phyloP scores from a whole-genome alignment of 30 jellyfish, hydroid and myxozoan genomes.

The Cassiopea xamachana region DNA sequence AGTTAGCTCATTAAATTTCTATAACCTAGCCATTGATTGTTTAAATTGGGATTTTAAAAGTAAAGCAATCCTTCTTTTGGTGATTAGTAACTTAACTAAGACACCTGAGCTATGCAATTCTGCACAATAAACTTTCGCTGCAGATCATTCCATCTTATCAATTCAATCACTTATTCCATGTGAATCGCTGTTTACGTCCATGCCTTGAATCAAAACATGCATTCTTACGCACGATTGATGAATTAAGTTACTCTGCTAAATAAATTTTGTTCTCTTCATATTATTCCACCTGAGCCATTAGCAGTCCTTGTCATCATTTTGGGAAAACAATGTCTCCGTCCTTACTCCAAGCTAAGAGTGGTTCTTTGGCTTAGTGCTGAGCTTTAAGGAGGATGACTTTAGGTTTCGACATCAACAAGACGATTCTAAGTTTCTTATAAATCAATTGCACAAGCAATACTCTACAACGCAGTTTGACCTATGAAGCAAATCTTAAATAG shows the following conservation, averaged over 20 bases:
- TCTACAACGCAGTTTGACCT: too few relatives aligned
- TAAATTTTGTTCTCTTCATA: not conserved
- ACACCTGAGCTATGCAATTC: slow-evolving; percentile 21
- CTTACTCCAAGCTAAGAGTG: not conserved
- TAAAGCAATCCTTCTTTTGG: not conserved
- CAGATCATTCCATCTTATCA: not conserved
- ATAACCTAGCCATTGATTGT: slow-evolving; percentile 1
- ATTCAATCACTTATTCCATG: slow-evolving; percentile 33
- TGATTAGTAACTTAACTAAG: not conserved
- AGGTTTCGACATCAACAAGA: too few relatives aligned
- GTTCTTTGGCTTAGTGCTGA: not conserved
- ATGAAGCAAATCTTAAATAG: too few relatives aligned
- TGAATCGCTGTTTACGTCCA: not conserved
- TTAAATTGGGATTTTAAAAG: not conserved
- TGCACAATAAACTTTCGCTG: not conserved
- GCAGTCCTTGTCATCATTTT: not conserved
- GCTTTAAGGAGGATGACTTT: too few relatives aligned
- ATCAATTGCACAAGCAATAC: too few relatives aligned
- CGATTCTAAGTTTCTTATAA: too few relatives aligned
- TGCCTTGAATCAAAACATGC: not conserved
- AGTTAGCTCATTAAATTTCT: not conserved
- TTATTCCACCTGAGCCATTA: not conserved
- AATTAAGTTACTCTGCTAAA: not conserved
- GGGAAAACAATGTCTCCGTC: not conserved
- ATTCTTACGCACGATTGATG: not conserved